Conservation (phyloP, 1,140 invertebrate genomes). For the Batillaria attramentaria region DNA sequence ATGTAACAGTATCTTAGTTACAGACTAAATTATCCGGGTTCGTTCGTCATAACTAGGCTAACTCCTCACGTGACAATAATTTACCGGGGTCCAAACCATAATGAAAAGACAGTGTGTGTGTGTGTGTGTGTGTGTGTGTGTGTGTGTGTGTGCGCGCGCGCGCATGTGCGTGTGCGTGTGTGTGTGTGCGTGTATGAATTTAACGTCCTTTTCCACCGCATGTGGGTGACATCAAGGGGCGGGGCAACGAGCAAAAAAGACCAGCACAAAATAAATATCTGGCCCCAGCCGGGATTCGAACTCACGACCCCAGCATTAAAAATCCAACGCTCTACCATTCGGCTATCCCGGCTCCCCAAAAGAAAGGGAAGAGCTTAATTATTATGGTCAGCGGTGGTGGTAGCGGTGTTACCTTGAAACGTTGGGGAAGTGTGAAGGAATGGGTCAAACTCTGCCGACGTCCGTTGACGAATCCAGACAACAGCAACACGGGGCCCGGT, state of each 20-base stretch:
- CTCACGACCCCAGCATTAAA: too few species aligned
- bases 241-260: too few species aligned
- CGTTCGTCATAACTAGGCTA: too few species aligned
- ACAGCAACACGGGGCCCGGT: neutral
- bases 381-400: neutral
- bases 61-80: too few species aligned
- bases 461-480: conserved; percentile 10
- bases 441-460: neutral
- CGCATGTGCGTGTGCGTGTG: neutral
- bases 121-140: neutral
- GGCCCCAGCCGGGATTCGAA: too few species aligned
- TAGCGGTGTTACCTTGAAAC: neutral
- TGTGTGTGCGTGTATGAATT: neutral
- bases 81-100: neutral
- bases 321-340: too few species aligned
- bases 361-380: too few species aligned
- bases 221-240: too few species aligned
- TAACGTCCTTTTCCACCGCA: too few species aligned
- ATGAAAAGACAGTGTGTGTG: neutral
- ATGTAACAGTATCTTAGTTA: neutral
- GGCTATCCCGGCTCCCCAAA: too few species aligned
- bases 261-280: too few species aligned
- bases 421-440: neutral
- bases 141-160: neutral
- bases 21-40: too few species aligned